Percentiles rank a stretch among this genome's conserved stretches.
Evolutionary conservation across 2,797 vertebrate genomes (phyloP).

Genomic region (Premnoplex brunnescens): DNA sequence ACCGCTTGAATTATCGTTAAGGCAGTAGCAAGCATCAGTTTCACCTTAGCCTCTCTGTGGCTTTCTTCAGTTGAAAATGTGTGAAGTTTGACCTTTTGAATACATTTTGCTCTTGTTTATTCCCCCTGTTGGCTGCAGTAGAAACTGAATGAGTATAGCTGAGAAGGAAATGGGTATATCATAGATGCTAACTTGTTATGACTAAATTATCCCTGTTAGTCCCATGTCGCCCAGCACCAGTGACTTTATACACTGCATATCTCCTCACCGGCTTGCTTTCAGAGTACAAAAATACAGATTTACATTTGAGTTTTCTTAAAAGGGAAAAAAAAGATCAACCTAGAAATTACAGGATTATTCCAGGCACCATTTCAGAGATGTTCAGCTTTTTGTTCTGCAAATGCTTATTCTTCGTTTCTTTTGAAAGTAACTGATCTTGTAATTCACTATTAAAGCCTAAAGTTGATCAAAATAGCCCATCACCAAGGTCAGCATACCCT

Average conservation of each 20-base stretch:
- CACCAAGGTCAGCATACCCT: not conserved
- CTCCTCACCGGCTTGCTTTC: not conserved
- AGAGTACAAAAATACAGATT: not conserved
- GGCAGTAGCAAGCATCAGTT: not conserved
- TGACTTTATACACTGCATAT: not conserved
- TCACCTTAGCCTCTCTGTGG: not conserved
- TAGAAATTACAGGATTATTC: constrained; percentile 12
- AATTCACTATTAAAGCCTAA: constrained; percentile 1
- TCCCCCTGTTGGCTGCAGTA: not conserved
- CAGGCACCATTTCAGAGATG: not conserved
- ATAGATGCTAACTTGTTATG: not conserved
- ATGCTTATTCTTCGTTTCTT: not conserved
- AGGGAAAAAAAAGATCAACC: not conserved
- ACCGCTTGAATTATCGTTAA: constrained; percentile 35
- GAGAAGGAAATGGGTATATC: not conserved
- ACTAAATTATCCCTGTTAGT: constrained; percentile 32
- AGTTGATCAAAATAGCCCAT: not conserved
- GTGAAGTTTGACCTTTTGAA: constrained; percentile 26
- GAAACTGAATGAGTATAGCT: not conserved
- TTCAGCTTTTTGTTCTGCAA: not conserved
- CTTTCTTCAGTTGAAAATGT: constrained; percentile 26
- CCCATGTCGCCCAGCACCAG: not conserved
- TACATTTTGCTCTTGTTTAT: constrained; percentile 17
- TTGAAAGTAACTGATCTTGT: not conserved
- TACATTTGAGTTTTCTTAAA: not conserved